Percentiles rank a stretch among this genome's conserved stretches.
These are phyloP conservation scores for Diacarnus erythraeanus DNA, from an alignment of 37 sponge, comb jelly and placozoan species.

Conservation along the genomic window DNA sequence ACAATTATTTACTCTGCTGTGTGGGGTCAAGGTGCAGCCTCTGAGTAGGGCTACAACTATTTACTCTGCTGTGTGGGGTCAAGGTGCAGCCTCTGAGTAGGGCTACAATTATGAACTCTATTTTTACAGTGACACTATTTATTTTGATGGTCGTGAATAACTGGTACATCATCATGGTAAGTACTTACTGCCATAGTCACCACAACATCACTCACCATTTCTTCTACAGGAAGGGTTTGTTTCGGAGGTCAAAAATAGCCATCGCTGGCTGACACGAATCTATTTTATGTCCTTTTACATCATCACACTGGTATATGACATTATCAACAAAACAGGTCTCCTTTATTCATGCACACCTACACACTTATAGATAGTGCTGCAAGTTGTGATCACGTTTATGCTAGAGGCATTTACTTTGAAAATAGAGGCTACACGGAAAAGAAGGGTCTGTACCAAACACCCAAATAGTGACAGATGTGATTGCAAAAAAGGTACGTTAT, in stretches of 20 bases:
- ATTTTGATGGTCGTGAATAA: constrained; percentile 87
- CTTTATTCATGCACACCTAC: too few species aligned
- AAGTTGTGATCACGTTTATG: constrained; percentile 72
- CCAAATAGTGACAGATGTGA: neutral
- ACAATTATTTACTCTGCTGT: too few species aligned
- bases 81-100: too few species aligned
- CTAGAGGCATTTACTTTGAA: constrained; percentile 74
- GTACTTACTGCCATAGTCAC: neutral
- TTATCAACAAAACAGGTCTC: too few species aligned
- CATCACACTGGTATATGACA: constrained; percentile 42
- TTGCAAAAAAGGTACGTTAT: neutral
- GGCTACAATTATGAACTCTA: neutral
- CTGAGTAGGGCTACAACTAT: neutral
- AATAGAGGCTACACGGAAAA: neutral
- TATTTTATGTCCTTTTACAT: constrained; percentile 73
- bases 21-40: too few species aligned
- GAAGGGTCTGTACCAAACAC: neutral
- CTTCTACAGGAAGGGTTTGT: constrained; percentile 64
- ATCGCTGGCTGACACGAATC: constrained; percentile 34
- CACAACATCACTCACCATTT: too few species aligned
- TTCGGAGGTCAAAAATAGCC: constrained; percentile 3
- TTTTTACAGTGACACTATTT: constrained; percentile 78
- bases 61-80: too few species aligned
- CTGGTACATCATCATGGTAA: constrained; percentile 88
- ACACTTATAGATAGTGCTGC: constrained; percentile 54